Evolutionary conservation across 2,888 invertebrate genomes (phyloP), one percentile per base, ranked within the genome.

Genomic region (Hirudinaria manillensis): DNA sequence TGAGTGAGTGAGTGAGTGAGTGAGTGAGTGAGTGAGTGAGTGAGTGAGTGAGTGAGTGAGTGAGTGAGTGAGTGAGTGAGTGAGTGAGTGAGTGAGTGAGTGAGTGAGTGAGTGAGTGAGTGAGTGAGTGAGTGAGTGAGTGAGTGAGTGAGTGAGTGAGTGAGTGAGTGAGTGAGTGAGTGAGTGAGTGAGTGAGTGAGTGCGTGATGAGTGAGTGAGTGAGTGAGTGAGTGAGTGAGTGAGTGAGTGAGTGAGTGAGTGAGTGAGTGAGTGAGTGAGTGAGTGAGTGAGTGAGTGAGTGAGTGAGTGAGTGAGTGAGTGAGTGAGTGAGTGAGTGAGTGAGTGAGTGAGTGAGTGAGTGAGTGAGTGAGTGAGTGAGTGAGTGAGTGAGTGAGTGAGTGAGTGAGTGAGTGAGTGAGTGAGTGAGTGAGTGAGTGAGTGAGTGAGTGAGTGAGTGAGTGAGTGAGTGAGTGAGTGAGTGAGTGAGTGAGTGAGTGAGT

Each of bases 1-100:
- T 56, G 56, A 56, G 56, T 56, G 56, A 56, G 56, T 56, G 56
- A 56, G 56, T 56, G 56, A 56, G 56, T 56, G 56, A 56, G 56
- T 56, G 56, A 56, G 56, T 56, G 56, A 56, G 56, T 56, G 56
- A 56, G 56, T 56, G 56, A 56, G 56, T 56, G 56, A 56, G 56
- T 56, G 34, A 34, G 68, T 34, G 68, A 34, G 68, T 34, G 68
- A 34, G 68, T 34, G 68, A 34, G 68, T 34, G 68, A 34, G 68
- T 34, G 68, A 34, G 68, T 34, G 68, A 34, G 68, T 34, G 68
- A 34, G 68, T 34, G 68, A 34, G 68, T 34, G 56, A 56, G 56
- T 56, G 56, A 56, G 56, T 56, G 27, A 3, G 56, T 56, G 38
- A 24, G 56, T 24, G 56, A 24, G 56, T 24, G 56, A 24, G 56